Base-by-base conservation (phyloP, 2,888 invertebrate genomes). In the Drosophila merina region DNA sequence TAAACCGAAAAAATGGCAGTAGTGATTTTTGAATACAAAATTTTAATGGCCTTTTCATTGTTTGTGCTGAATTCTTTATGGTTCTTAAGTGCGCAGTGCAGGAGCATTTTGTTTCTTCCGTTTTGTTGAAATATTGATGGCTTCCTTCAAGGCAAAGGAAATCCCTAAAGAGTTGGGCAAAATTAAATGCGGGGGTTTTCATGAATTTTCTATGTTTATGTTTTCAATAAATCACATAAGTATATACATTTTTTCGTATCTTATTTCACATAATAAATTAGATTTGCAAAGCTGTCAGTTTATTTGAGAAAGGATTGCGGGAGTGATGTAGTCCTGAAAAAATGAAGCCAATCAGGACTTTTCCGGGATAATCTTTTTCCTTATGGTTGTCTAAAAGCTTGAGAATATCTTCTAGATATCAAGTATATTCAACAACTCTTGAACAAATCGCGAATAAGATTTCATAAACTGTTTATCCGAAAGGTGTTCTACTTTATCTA, bases 41-140 rank as follows among this genome's bases (percentile, higher is more conserved):
- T 60, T 36, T 60, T 57, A 71, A 75, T 52, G 60, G 44, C 50
- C n/a, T 42, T 49, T 74, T 48, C 36, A 57, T 66, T 55, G 62
- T 45, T 66, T 50, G 33, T 55, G 70, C 25, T 63, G 57, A 49
- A 38, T 47, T 12, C 38, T 57, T 58, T 33, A 48, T 66, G 54
- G n/a, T 38, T 40, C 33, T 33, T n/a, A 48, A 60, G 48, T 55
- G 47, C 48, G 8, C 47, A 25, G n/a, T 44, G 10, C 33, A 50
- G 40, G 12, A 36, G 28, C 7, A 44, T 36, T 51, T 36, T 8
- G 33, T 55, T 44, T 44, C 45, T 55, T 57, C 50, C 57, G 57
- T 30, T 57, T 42, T 28, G 28, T 30, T 50, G 42, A 26, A 12
- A 57, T 42, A 50, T 50, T 50, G 25, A 50, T 57, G 40, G 57